Conservation (phyloP, 2,797 vertebrate species). For the Ctenochaetus hawaiiensis region DNA sequence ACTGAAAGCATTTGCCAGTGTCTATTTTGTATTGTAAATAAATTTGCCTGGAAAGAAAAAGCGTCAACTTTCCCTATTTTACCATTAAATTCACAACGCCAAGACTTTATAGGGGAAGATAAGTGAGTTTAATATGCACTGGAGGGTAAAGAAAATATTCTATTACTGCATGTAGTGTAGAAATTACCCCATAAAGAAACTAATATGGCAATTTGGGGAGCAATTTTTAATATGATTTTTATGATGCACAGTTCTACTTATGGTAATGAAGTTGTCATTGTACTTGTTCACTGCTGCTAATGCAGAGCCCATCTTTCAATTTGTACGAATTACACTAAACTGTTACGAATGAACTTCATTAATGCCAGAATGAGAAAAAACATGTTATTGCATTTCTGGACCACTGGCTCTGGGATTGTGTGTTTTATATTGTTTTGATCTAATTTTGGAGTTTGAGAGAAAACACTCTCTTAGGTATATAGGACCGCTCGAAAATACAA, state of each 20-base stretch:
- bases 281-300: constrained; percentile 96
- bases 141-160: constrained; percentile 99
- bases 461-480: constrained; percentile 82
- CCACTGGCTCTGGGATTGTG: constrained; percentile 79
- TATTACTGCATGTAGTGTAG: constrained; percentile 97
- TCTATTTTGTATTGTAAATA: constrained; percentile 66
- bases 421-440: constrained; percentile 87
- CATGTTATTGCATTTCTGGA: constrained; percentile 84
- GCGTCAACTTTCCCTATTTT: constrained; percentile 72
- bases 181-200: constrained; percentile 99
- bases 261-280: constrained; percentile 99
- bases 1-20: constrained; percentile 42
- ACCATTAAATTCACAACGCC: constrained; percentile 86
- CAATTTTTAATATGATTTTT: constrained; percentile 99
- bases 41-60: constrained; percentile 63
- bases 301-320: constrained; percentile 92
- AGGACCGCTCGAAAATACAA: constrained; percentile 80
- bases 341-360: constrained; percentile 90
- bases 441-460: constrained; percentile 84
- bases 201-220: constrained; percentile 98
- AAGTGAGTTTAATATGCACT: constrained; percentile 99
- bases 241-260: constrained; percentile 97
- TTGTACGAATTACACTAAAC: constrained; percentile 90
- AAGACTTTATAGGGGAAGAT: constrained; percentile 98
- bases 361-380: constrained; percentile 84